Evolutionary conservation across 2,797 vertebrate genomes (phyloP), one percentile per base, ranked within the genome.

Genomic region (Gila robusta): DNA sequence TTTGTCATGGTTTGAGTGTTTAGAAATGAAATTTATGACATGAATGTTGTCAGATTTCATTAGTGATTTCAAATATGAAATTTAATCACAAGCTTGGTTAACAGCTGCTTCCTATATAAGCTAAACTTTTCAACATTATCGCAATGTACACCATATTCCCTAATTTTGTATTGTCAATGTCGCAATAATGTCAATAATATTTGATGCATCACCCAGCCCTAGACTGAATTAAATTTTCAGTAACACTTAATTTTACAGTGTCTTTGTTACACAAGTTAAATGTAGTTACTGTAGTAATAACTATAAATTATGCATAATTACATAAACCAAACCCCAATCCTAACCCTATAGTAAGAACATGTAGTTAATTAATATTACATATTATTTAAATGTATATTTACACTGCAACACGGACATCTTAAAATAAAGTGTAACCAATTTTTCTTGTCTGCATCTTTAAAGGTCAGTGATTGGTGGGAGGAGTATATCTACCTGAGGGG

Each of bases 381-480:
- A 47, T 47, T 47, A 47, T 47, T 14, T 14, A 14, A 47, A 49
- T 17, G 47, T 49, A 49, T 17, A 49, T 49, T 49, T 49, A 49
- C 47, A 49, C 14, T 16, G 14, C 47, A 49, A 16, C 47, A 49
- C 14, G 1, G 47, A 49, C 47, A 16, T 49, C 47, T 14, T 47
- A 14, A 47, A 49, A 17, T 49, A 49, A 49, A 49, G 47, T 17
- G 47, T 49, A 49, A 49, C 47, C 14, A 0, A 23, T 49, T 21
- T 79, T 81, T 56, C 52, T 59, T 79, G 5, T 54, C n/a, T 82
- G 59, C 52, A 8, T 79, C 54, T 19, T 85, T 3, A 86, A 97
- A 97, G 97, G 97, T 98, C 77, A 97, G 96, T 23, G 97, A 98
- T 92, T 98, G 97, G 97, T 98, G 97, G 97, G 97, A 97, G 91